These are phyloP conservation scores for Sparidentex hasta DNA, from an alignment of 2,797 vertebrate species.

Conservation along the genomic window DNA sequence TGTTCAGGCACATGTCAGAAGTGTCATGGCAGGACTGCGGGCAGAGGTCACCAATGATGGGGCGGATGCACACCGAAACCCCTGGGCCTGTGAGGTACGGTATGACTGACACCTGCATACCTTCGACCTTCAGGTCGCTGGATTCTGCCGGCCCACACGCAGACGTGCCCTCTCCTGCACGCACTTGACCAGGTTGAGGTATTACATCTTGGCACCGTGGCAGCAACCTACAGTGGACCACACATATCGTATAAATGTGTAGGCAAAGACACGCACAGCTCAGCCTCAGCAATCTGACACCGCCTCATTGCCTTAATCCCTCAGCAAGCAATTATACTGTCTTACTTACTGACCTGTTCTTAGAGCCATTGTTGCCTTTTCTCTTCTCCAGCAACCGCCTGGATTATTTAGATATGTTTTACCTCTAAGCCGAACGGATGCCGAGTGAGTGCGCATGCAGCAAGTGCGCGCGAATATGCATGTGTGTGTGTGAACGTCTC, in stretches of 20 bases:
- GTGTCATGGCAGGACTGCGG: conserved; percentile 26
- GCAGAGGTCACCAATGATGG: conserved; percentile 39
- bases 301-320: conserved; percentile 45
- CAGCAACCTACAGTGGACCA: conserved; percentile 1
- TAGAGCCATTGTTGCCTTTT: conserved; percentile 23
- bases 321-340: conserved; percentile 30
- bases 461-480: conserved; percentile 14
- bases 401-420: conserved; percentile 36
- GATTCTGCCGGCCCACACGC: conserved; percentile 35
- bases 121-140: conserved; percentile 37
- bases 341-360: conserved; percentile 29
- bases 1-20: conserved; percentile 45
- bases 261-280: background rate
- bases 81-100: conserved; percentile 20
- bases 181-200: background rate
- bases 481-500: conserved; percentile 16
- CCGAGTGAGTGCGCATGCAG: background rate
- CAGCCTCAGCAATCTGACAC: conserved; percentile 17
- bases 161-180: conserved; percentile 18
- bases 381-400: conserved; percentile 15
- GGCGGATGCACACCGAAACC: conserved; percentile 2
- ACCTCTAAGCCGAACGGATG: conserved; percentile 24
- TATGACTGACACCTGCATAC: conserved; percentile 46
- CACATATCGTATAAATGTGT: conserved; percentile 1
- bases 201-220: conserved; percentile 10